Base-by-base conservation (phyloP, 2,888 invertebrate species). In the Nomada goodeniana region DNA sequence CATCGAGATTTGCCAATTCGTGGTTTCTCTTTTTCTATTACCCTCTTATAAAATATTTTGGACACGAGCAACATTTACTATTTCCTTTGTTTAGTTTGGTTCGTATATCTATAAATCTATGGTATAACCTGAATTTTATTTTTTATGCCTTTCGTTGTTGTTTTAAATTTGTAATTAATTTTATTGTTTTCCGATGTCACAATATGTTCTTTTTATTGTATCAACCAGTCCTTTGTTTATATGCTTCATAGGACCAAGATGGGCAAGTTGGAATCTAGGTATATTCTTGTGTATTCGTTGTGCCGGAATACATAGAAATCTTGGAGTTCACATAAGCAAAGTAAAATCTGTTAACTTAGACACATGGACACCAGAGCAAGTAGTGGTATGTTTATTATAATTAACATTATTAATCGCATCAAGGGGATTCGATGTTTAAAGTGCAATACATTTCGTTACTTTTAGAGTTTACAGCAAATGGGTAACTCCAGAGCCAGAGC, bases 221-320 rank as follows among this genome's bases (percentile, higher is more conserved):
- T 26, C 15, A 23, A 44, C 2, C n/a, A 26, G 36, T 13, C n/a
- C 1, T 9, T 36, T 5, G n/a, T 55, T 71, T 73, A n/a, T 65
- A 29, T 29, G 2, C 59, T 86, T 81, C 67, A 7, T 92, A 99
- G 99, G 99, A 94, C 99, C 99, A 77, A 96, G 99, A 94, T 99
- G 99, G 99, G 99, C 99, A 65, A 98, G 99, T 86, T 99, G 99
- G 99, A 99, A 99, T 94, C 95, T 99, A 86, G 99, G 99, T 59
- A 97, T 99, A 90, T 99, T 99, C 94, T 95, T 99, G 69, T 99
- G 99, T 94, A 99, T 99, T 93, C 96, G 99, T 74, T 99, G 99
- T 94, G 99, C 99, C 18, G 99, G 99, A 29, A 99, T 99, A 92
- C 99, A 99, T 94, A 96, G 99, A 84, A 99, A 99, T 94, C 96